phyloP scores from a whole-genome alignment of 30 jellyfish, hydroid and myxozoan species.

The Hydra vulgaris region DNA sequence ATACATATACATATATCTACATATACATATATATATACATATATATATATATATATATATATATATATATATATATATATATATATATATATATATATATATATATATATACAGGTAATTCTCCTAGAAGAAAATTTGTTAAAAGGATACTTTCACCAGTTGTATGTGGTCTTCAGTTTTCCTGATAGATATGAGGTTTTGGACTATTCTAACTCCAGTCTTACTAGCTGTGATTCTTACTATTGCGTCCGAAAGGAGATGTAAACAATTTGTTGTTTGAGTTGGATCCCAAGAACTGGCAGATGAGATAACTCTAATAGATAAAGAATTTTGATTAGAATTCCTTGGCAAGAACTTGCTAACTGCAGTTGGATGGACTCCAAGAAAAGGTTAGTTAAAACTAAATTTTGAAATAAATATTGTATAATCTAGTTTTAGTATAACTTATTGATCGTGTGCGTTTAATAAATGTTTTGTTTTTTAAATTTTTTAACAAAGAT shows the following conservation, averaged over 20 bases:
- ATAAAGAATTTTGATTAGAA: conserved; percentile 75
- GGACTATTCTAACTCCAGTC: conserved; percentile 38
- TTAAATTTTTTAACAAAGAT: too few relatives aligned
- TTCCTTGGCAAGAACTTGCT: conserved; percentile 84
- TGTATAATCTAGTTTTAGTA: neutral
- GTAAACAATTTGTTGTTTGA: conserved; percentile 46
- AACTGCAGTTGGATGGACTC: conserved; percentile 86
- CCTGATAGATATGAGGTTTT: conserved; percentile 44
- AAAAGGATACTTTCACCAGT: conserved; percentile 67
- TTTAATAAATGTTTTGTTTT: neutral
- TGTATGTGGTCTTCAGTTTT: conserved; percentile 66
- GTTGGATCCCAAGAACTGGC: conserved; percentile 67
- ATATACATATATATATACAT: too few relatives aligned
- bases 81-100: too few relatives aligned
- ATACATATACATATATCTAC: too few relatives aligned
- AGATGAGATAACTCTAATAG: conserved; percentile 77
- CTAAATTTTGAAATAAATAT: neutral
- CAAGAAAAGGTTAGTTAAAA: conserved; percentile 50
- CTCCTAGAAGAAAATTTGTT: conserved; percentile 67
- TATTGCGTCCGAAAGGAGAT: conserved; percentile 52
- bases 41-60: too few relatives aligned
- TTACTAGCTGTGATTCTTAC: conserved; percentile 53
- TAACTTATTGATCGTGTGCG: too few relatives aligned
- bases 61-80: too few relatives aligned
- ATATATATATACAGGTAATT: conserved; percentile 30